These are phyloP conservation scores for Erebia palarica DNA, from an alignment of 2,888 invertebrate species.

Conservation along the genomic window DNA sequence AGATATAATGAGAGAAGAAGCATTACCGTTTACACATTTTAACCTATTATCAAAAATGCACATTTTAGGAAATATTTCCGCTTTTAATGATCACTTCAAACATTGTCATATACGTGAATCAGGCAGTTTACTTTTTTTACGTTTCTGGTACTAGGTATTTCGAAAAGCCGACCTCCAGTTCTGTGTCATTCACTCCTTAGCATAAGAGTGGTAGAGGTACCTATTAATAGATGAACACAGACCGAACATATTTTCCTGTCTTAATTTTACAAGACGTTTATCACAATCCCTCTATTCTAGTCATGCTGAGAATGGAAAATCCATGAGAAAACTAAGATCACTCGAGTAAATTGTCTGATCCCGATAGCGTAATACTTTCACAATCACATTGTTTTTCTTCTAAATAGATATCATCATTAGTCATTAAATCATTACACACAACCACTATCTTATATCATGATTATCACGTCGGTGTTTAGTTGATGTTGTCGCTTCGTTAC, in stretches of 20 bases:
- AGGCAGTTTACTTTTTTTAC: slow-evolving; percentile 5
- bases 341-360: slow-evolving; percentile 14
- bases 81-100: slow-evolving; percentile 32
- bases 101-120: slow-evolving; percentile 13
- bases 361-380: not conserved
- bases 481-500: slow-evolving; percentile 75
- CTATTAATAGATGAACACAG: too few relatives aligned
- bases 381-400: slow-evolving; percentile 21
- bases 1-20: slow-evolving; percentile 31
- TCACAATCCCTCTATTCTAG: too few relatives aligned
- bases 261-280: too few relatives aligned
- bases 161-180: too few relatives aligned
- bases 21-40: slow-evolving; percentile 35
- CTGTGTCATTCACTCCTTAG: too few relatives aligned
- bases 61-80: slow-evolving; percentile 34
- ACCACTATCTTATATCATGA: slow-evolving; percentile 44
- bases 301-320: not conserved
- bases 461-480: slow-evolving; percentile 70
- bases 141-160: not conserved
- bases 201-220: too few relatives aligned
- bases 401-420: slow-evolving; percentile 53
- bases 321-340: not conserved
- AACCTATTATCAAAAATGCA: slow-evolving; percentile 39
- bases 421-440: slow-evolving; percentile 47
- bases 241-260: too few relatives aligned